Conservation (phyloP, 1,140 invertebrate species). For the Metopolophium dirhodum region DNA sequence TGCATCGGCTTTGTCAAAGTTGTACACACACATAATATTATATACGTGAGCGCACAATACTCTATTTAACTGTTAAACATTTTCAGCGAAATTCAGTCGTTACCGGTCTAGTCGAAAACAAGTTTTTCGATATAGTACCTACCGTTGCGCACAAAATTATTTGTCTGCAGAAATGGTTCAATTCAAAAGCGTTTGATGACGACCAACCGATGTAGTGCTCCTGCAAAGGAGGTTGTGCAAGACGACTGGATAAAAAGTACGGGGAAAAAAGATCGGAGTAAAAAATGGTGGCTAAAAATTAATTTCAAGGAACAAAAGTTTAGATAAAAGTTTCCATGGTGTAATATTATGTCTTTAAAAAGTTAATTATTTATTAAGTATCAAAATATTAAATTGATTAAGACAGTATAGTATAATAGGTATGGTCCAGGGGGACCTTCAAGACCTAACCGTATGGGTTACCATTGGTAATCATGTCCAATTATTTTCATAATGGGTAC, state of each 20-base stretch:
- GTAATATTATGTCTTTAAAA: background rate
- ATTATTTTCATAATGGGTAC: background rate
- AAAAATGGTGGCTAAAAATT: background rate
- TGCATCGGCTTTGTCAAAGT: background rate
- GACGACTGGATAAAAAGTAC: too few relatives aligned
- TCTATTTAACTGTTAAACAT: background rate
- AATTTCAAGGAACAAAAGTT: background rate
- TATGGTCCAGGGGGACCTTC: too few relatives aligned
- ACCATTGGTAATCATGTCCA: background rate
- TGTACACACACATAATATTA: background rate
- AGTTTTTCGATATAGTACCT: background rate
- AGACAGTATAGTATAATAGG: background rate
- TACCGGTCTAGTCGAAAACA: background rate
- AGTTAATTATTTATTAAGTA: background rate
- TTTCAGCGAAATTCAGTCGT: background rate
- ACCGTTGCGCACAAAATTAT: background rate
- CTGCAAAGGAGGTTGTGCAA: too few relatives aligned
- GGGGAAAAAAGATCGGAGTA: too few relatives aligned
- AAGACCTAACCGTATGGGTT: too few relatives aligned
- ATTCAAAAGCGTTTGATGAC: background rate
- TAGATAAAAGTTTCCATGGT: rapidly evolving
- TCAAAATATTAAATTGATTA: background rate
- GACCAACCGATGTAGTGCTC: background rate
- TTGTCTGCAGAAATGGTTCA: background rate
- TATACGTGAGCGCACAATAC: background rate